Evolutionary conservation across 2,113 vertebrate species (phyloP), one percentile per base, ranked within the genome.

Genomic region (Sus scrofa): DNA sequence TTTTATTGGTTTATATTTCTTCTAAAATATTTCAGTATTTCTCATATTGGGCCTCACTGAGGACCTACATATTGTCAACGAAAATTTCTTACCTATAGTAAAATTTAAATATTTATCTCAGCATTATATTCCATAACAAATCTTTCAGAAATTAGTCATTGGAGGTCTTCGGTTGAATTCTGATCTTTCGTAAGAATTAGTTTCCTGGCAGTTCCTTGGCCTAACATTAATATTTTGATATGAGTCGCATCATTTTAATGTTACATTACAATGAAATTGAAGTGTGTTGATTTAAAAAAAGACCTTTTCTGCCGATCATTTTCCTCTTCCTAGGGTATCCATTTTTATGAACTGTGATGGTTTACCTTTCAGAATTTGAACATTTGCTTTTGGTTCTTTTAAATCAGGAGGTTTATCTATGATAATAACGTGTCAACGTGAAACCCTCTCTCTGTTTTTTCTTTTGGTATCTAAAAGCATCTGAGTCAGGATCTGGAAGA

Each of bases 401-500:
- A 44, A 75, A 37, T 39, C 11, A 20, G 8, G 68, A 92, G 78
- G 16, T 95, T 32, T 50, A 81, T 91, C 95, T 63, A 30, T 95
- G 82, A 75, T 70, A 85, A 9, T 68, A 44, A 0, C 65, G 0
- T 26, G 8, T 32, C 60, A 70, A 3, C 83, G 22, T 68, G 63
- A 95, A 93, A 89, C 19, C 27, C 4, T 94, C 34, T 96, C 95
- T 93, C 91, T 95, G 12, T 96, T 96, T 26, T 95, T 97, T 95
- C 56, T 91, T 93, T 97, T 97, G 37, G 9, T 92, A 13, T 97
- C 96, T 97, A 74, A 89, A 97, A 99, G 98, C 98, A 97, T 32
- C 89, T 94, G 58, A 98, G 95, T 78, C 98, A 99, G 98, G 99
- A 99, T 77, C 97, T 99, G 97, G 99, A 99, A 77, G 99, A 99